Conservation (phyloP, 2,888 invertebrate genomes). For the Cancer borealis region DNA sequence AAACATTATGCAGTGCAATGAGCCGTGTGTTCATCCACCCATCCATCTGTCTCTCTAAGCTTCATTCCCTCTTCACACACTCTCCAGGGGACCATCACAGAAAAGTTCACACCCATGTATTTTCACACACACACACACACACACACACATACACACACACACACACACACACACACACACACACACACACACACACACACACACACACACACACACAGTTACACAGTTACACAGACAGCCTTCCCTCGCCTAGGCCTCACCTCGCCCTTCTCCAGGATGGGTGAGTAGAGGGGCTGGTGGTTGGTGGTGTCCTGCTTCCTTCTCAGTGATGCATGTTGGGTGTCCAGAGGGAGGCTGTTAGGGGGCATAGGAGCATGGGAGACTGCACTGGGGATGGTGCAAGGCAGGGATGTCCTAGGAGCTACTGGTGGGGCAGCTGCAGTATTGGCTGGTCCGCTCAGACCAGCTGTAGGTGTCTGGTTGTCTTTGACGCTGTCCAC, state of each 20-base stretch:
- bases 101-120: not conserved
- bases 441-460: not conserved
- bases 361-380: constrained; percentile 63
- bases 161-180: constrained; percentile 25
- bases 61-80: not conserved
- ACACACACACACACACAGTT: not conserved
- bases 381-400: constrained; percentile 18
- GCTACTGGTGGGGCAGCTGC: constrained; percentile 46
- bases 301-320: constrained; percentile 80
- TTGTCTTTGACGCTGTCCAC: not conserved
- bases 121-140: not conserved
- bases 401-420: not conserved
- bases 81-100: not conserved
- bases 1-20: not conserved
- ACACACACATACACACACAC: not conserved
- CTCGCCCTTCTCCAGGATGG: constrained; percentile 82
- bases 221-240: not conserved
- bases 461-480: not conserved
- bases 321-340: constrained; percentile 82
- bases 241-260: constrained; percentile 78
- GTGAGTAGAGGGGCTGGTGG: constrained; percentile 80
- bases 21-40: not conserved
- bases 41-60: not conserved
- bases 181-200: constrained; percentile 14
- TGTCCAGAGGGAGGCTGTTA: constrained; percentile 79